These are phyloP conservation scores for Sinosuthora webbiana DNA, from an alignment of 2,113 vertebrate species.

Conservation along the genomic window DNA sequence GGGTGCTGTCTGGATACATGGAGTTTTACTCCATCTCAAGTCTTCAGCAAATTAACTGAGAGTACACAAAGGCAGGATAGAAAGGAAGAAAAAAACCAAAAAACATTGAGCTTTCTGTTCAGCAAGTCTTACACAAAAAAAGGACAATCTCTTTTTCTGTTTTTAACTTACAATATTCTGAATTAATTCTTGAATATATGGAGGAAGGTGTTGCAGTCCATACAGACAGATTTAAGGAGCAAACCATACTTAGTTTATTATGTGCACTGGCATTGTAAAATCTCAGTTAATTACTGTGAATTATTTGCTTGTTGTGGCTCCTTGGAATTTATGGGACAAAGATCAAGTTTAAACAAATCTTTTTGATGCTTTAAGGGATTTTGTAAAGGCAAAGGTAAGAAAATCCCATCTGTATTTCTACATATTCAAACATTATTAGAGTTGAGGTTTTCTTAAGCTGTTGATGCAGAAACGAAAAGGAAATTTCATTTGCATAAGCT, in stretches of 20 bases:
- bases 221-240: background rate
- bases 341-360: conserved; percentile 5
- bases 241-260: background rate
- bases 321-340: background rate
- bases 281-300: background rate
- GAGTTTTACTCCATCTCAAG: background rate
- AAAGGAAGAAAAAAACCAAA: background rate
- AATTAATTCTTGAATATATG: background rate
- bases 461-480: background rate
- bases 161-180: background rate
- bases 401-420: background rate
- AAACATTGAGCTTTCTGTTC: background rate
- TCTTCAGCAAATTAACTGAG: background rate
- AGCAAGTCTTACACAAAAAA: background rate
- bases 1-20: background rate
- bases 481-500: background rate
- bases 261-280: background rate
- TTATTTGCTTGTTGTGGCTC: background rate
- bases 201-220: background rate
- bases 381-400: background rate
- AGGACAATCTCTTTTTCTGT: background rate
- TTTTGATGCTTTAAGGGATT: background rate
- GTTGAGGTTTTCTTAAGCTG: background rate
- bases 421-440: background rate
- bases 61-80: background rate